phyloP scores from a whole-genome alignment of 2,888 invertebrate species.

The Apocheima hispidaria region DNA sequence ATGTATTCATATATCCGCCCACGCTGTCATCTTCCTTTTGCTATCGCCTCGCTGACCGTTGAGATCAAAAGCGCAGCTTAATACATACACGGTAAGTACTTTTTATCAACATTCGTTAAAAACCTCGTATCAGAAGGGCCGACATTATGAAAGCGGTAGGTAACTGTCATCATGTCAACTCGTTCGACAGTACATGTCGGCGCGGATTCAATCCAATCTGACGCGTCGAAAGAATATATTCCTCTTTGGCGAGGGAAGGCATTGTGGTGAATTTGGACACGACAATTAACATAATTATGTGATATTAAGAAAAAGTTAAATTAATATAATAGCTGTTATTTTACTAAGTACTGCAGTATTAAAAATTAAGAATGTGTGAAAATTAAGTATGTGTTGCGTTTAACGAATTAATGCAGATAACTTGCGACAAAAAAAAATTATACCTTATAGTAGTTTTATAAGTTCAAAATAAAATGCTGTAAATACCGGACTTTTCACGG shows the following conservation, averaged over 20 bases:
- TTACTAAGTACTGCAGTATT: not conserved
- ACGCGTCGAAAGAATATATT: not conserved
- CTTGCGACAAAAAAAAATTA: too few relatives aligned
- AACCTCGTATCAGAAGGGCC: not conserved
- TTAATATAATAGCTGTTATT: not conserved
- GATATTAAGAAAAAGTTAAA: too few relatives aligned
- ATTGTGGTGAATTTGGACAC: too few relatives aligned
- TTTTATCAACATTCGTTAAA: not conserved
- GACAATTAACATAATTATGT: too few relatives aligned
- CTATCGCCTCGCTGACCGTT: not conserved
- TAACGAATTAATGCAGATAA: too few relatives aligned
- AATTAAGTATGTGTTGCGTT: too few relatives aligned
- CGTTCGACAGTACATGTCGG: not conserved
- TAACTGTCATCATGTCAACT: not conserved
- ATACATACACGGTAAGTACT: not conserved
- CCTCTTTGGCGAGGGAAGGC: not conserved
- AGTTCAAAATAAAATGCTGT: too few relatives aligned
- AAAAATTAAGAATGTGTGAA: too few relatives aligned
- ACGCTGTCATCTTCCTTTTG: too few relatives aligned
- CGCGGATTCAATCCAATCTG: not conserved
- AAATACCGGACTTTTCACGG: too few relatives aligned
- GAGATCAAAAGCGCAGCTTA: not conserved
- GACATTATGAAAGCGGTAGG: conserved; percentile 15
- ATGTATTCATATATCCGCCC: too few relatives aligned
- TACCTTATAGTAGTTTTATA: too few relatives aligned